Base-by-base conservation (phyloP, 2,113 vertebrate genomes). In the Saimiri boliviensis region DNA sequence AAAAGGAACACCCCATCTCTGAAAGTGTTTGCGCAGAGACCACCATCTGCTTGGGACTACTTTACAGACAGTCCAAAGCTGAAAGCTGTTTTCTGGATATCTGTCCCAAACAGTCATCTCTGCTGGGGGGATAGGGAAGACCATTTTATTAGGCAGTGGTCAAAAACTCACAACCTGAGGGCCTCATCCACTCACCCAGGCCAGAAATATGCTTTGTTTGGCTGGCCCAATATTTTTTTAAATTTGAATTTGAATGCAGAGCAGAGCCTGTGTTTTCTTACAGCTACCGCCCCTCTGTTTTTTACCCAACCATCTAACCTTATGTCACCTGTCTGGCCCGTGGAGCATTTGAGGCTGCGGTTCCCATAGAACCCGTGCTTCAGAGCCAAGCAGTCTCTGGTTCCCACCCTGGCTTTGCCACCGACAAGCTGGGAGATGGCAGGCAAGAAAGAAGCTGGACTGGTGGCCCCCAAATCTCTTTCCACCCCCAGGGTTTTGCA, bases 201-300 rank as follows among this genome's bases (percentile, higher is more conserved):
- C 37, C 40, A 85, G 35, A 91, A 74, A 74, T 74, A 83, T 63
- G 35, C 58, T 93, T 94, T 89, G 21, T 94, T 96, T 81, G 63
- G n/a, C 88, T 92, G 45, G 79, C 6, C 2, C 30, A 49, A 0
- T 58, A 42, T 6, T 71, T 80, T 83, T 92, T 32, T 2, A 2
- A 66, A 37, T 70, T 93, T 86, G 32, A 58, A 93, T 96, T 79
- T 80, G 47, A 89, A 76, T 86, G 70, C 25, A 66, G 32, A 84
- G 73, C 63, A 86, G 71, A 83, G 23, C 52, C 21, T 85, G 56
- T 16, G n/a, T 40, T 87, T 94, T 47, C n/a, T 70, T 42, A 47
- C 30, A 86, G 85, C 10, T 68, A 74, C 45, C 8, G 12, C 52
- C 66, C 13, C 35, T 81, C n/a, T 45, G 21, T 45, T 58, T 92